A percentile compares a stretch with the other conserved stretches of the same genome.
Conservation (phyloP, 2,113 vertebrate species). For the Sylvia atricapilla region DNA sequence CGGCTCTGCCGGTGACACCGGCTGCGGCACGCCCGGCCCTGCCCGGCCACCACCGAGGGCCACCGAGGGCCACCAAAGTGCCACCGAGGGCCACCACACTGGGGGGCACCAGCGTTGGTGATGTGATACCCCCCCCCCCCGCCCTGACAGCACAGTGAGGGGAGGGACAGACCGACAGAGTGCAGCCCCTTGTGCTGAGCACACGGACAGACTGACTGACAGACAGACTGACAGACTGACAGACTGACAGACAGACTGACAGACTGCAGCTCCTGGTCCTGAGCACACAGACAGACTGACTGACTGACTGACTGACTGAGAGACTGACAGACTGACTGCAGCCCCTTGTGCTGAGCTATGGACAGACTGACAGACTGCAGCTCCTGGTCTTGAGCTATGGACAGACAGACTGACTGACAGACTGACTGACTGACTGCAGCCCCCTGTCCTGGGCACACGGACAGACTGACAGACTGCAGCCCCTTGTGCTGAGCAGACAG, state of each 20-base stretch:
- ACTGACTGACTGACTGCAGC: no score
- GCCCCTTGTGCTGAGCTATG: not conserved
- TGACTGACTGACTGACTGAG: no score
- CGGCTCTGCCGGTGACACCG: not conserved
- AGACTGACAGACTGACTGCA: not conserved
- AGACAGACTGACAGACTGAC: no score
- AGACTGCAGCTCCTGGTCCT: no score
- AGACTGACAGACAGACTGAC: not conserved
- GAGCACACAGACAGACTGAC: no score
- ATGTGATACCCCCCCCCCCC: no score
- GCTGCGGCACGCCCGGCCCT: not conserved
- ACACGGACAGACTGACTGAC: no score
- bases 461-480: not conserved
- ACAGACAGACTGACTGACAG: no score
- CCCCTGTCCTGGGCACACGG: no score
- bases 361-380: not conserved
- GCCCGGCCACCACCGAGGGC: not conserved
- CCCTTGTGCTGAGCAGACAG: not conserved
- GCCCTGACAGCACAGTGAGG: accelerated
- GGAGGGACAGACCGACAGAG: no score
- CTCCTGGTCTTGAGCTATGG: not conserved
- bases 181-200: no score
- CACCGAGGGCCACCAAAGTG: no score
- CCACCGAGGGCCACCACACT: not conserved
- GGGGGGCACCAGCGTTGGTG: accelerated